Evolutionary conservation across 2,113 vertebrate species (phyloP).

Genomic region (Rhagologus leucostigma): DNA sequence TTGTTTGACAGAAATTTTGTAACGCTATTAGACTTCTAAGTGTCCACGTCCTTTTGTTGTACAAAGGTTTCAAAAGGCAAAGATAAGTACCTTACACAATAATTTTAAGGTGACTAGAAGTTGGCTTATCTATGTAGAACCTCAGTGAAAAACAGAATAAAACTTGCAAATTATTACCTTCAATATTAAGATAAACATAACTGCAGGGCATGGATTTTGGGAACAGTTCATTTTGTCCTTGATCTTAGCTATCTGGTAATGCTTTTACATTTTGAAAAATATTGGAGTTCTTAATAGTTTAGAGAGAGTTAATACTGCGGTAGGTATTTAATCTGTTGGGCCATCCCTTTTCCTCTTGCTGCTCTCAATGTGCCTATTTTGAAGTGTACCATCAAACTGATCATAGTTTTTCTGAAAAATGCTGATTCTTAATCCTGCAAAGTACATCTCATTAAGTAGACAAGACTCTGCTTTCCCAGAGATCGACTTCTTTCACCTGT

Average conservation of each 20-base stretch:
- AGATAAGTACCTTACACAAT: rapidly evolving
- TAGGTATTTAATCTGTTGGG: background rate
- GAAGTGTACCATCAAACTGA: background rate
- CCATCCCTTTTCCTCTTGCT: background rate
- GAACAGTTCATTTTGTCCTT: background rate
- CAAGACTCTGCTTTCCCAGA: background rate
- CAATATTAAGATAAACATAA: background rate
- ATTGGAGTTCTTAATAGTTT: background rate
- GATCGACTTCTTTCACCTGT: background rate
- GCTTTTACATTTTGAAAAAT: background rate
- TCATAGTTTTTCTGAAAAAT: background rate
- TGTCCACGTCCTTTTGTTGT: background rate
- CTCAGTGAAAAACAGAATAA: background rate
- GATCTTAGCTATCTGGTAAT: background rate
- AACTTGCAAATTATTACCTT: background rate
- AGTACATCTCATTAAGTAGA: background rate
- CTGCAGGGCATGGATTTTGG: background rate
- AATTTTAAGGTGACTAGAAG: background rate
- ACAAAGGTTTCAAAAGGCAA: background rate
- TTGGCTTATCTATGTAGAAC: background rate
- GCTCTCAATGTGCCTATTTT: background rate
- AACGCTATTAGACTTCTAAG: background rate
- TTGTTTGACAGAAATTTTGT: background rate
- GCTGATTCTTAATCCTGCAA: background rate
- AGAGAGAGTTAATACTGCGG: background rate